These are phyloP conservation scores for Xenotilapia longispinis DNA, from an alignment of 2,113 vertebrate species.

Conservation along the genomic window DNA sequence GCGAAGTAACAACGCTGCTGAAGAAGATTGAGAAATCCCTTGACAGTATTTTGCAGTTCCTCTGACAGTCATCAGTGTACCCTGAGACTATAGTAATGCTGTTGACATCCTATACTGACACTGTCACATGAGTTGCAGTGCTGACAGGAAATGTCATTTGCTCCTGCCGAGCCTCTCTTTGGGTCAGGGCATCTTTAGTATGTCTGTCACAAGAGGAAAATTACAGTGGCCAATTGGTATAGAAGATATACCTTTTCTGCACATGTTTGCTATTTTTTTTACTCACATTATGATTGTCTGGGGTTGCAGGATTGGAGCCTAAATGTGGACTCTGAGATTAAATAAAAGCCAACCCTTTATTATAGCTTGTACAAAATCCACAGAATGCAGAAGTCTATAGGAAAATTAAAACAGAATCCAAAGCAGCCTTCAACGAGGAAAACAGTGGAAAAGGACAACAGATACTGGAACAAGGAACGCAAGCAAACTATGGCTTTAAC, in stretches of 20 bases:
- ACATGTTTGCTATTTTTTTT: neutral
- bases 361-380: neutral
- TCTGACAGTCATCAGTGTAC: constrained; percentile 12
- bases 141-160: constrained; percentile 35
- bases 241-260: neutral
- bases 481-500: neutral
- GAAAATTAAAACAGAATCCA: neutral
- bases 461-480: neutral
- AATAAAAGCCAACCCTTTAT: neutral
- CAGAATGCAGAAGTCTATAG: neutral
- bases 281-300: neutral
- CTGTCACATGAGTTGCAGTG: constrained; percentile 1
- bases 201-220: neutral
- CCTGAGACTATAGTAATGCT: neutral
- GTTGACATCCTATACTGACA: constrained; percentile 11
- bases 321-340: neutral
- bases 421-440: neutral
- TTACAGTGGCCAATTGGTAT: neutral
- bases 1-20: neutral
- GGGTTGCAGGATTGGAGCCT: neutral
- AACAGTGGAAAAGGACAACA: neutral
- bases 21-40: neutral
- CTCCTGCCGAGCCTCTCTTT: neutral
- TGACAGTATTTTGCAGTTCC: constrained; percentile 2
- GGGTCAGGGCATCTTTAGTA: neutral